These are phyloP conservation scores for Pheucticus melanocephalus DNA, from an alignment of 2,113 vertebrate genomes.

Conservation along the genomic window DNA sequence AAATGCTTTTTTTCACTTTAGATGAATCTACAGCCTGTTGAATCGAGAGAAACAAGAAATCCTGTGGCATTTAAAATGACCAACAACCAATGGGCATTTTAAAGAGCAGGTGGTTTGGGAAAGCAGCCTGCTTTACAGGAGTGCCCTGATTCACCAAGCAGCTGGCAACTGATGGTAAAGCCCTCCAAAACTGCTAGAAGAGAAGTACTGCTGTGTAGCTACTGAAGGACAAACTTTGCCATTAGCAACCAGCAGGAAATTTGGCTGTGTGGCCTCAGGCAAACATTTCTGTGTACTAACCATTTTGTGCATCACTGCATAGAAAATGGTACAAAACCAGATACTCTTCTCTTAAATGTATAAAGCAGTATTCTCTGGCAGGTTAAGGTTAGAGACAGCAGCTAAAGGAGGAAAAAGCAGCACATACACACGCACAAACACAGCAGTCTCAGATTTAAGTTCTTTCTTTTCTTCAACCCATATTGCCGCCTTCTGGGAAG, in stretches of 20 bases:
- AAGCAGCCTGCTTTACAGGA: neutral
- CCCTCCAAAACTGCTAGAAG: neutral
- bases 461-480: neutral
- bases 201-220: neutral
- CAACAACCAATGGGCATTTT: neutral
- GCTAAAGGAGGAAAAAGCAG: neutral
- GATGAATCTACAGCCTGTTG: neutral
- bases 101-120: neutral
- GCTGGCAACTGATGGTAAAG: neutral
- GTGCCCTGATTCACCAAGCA: neutral
- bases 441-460: neutral
- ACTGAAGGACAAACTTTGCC: neutral
- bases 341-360: neutral
- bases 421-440: fast-evolving
- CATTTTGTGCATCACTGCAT: neutral
- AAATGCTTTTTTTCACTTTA: neutral
- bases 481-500: neutral
- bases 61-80: neutral
- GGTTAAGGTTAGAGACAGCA: neutral
- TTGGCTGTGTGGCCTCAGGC: neutral
- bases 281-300: neutral
- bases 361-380: neutral
- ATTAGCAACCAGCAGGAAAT: neutral
- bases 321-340: neutral
- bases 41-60: neutral